Evolutionary conservation across 2,113 vertebrate genomes (phyloP), one percentile per base, ranked within the genome.

Genomic region (Atlantisia rogersi): DNA sequence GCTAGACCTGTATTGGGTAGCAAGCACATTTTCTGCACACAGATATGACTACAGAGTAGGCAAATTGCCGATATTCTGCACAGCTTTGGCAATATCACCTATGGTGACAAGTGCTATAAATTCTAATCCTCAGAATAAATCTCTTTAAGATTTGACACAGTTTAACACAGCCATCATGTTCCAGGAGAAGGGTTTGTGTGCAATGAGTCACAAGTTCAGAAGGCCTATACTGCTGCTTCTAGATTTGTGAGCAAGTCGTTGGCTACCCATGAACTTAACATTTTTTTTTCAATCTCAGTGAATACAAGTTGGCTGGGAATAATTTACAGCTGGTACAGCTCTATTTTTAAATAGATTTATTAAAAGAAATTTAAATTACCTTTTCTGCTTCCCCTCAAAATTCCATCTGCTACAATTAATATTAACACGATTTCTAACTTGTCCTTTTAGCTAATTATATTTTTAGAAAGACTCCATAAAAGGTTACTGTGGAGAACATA

Each of bases 401-500:
- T 97, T 95, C 96, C 96, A 97, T 97, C 96, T 97, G 97, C 92
- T 89, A 67, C 86, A 96, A 97, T 97, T 97, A 97, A 96, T 97
- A 97, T 96, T 97, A 97, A 95, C 94, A 95, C 0, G 9, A 80
- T 95, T 95, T 92, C 86, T 86, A 88, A 78, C 81, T 95, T 93
- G 83, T 92, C 86, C 82, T 91, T 95, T 93, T 83, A 92, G 78
- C 80, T 92, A 53, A 91, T 80, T 91, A 35, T 91, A 95, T 92
- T 96, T 97, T 96, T 95, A 97, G 96, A 92, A 97, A 88, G 90
- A 32, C 24, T 93, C 40, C 63, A 73, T 86, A 87, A 95, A 91
- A 95, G 55, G 69, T 95, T 93, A 64, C 53, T 25, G 39, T 79
- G 77, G 91, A 79, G 88, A 94, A 60, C 28, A 75, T 52, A 26